Evolutionary conservation across 1,140 invertebrate species (phyloP), one percentile per base, ranked within the genome.

Genomic region (Oncopeltus fasciatus): DNA sequence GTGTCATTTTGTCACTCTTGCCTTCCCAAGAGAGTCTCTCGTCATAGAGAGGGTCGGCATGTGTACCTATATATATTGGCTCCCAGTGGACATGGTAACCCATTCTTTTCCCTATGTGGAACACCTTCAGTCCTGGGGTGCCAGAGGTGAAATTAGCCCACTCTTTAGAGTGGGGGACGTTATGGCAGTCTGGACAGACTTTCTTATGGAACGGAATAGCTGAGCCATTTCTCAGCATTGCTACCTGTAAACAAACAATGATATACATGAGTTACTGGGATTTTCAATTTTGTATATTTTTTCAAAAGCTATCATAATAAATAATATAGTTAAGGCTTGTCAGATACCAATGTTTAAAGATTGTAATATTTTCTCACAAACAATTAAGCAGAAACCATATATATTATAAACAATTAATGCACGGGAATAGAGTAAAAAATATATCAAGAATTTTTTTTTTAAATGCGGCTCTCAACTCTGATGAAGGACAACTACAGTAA

Each of bases 1-100:
- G 92, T 38, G 90, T 91, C 92, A 95, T 95, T 78, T 92, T 92
- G 73, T 92, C 88, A 72, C 87, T 89, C 74, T 88, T 89, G 57
- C 89, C 89, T 70, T 92, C 88, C 89, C 89, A 92, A 70, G 85
- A 89, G 21, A 91, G 80, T 71, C 89, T 78, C 70, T 91, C 85
- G 66, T 94, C 91, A 70, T 94, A 95, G 59, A 90, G 77, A 0
- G 92, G 91, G 70, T 94, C 91, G 9, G 81, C 76, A 72, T 90
- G 84, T 0, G 88, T 90, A 24, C 88, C 89, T 64, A 92, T 90
- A 67, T 87, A 92, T 66, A 92, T 90, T 1, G 90, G 90, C 73
- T 93, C 90, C 91, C 91, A 94, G 70, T 90, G 87, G 21, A 88
- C 78, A 70, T 83, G 88, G 61, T 81, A 82, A 16, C 88, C 86